Conservation (phyloP, 1,140 invertebrate genomes). For the Orchestia grillus region DNA sequence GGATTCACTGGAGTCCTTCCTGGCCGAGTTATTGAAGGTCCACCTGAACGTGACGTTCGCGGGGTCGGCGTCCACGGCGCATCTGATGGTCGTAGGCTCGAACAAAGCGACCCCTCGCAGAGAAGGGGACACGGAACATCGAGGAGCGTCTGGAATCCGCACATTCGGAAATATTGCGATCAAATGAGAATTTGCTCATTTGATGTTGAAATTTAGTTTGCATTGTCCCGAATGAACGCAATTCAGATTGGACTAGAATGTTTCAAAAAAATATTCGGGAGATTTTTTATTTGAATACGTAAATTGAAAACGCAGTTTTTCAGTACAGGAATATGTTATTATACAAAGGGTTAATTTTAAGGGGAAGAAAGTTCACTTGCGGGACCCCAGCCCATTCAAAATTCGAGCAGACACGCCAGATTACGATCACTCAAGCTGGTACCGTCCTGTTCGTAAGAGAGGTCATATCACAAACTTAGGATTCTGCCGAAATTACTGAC, state of each 20-base stretch:
- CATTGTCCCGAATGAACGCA: no score
- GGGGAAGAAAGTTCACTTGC: no score
- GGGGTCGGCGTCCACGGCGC: conserved; percentile 58
- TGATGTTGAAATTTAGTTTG: not conserved
- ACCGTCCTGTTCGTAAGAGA: not conserved
- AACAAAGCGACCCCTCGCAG: conserved; percentile 49
- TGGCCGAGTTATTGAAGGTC: conserved; percentile 59
- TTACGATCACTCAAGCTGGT: no score
- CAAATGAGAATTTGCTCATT: not conserved
- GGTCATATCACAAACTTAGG: not conserved
- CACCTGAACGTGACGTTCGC: conserved; percentile 57
- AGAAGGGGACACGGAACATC: conserved; percentile 57
- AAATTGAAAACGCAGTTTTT: no score
- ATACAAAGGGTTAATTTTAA: no score
- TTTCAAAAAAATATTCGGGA: no score
- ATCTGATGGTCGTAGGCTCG: conserved; percentile 57
- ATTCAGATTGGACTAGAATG: no score
- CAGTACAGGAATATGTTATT: no score
- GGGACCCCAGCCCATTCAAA: no score
- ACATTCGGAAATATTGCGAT: not conserved
- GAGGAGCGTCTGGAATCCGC: conserved; percentile 41
- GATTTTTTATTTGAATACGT: no score
- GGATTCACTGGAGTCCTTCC: conserved; percentile 58
- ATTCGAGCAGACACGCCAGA: no score
- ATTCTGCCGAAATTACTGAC: not conserved